Evolutionary conservation across 2,888 invertebrate genomes (phyloP), one percentile per base, ranked within the genome.

Genomic region (Sinhomidia bicolor): DNA sequence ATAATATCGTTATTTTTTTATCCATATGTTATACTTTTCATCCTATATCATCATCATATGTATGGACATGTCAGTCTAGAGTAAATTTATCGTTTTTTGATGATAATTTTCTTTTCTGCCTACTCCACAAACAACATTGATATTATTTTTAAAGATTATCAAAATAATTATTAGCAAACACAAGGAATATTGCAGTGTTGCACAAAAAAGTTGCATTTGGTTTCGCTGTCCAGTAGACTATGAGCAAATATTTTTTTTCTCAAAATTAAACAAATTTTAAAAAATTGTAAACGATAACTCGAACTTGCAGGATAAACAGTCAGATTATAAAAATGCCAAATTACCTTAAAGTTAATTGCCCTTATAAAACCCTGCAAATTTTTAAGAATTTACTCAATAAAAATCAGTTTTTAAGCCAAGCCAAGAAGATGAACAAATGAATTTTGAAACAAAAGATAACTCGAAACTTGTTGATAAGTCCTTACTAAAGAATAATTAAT

Each of bases 151-250:
- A n/a, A n/a, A n/a, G n/a, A n/a, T n/a, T n/a, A n/a, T n/a, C n/a
- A n/a, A n/a, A n/a, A n/a, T n/a, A n/a, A n/a, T n/a, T n/a, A 47
- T 1, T 54, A 54, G 51, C 51, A 54, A 54, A 17, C 51, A 54
- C 51, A 54, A 54, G 1, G 4, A 41, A 12, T 2, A 47, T 6
- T 47, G 6, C n/a, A n/a, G 47, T 23, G n/a, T 68, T 29, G 32
- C 32, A 68, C 68, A 51, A 62, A 81, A 44, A 1, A 12, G 20
- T 76, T 7, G n/a, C 51, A 54, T 47, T 12, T 36, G n/a, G 12
- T 57, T 74, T 74, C 65, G 76, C 76, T 76, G 84, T 29, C 84
- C 62, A 17, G 84, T 76, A 85, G 84, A 85, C 84, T 76, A 85
- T 85, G 84, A 83, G 83, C 83, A 83, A 83, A 47, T 54, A 54